A percentile compares a stretch with the other conserved stretches of the same genome.
phyloP scores from a whole-genome alignment of 1,140 invertebrate species.

The Leptoteleia sp. region DNA sequence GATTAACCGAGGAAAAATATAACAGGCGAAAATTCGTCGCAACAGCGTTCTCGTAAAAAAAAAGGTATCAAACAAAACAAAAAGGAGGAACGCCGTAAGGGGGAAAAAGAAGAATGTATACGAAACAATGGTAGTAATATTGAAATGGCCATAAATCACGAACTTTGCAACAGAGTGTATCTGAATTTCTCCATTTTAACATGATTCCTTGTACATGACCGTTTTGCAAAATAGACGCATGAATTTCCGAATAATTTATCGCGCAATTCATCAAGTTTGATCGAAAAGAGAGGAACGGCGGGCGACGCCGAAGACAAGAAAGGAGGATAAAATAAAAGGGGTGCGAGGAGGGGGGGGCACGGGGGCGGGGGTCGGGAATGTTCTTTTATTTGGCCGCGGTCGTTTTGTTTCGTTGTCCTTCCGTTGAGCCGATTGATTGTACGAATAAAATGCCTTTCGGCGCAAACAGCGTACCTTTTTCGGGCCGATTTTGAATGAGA shows the following conservation, averaged over 20 bases:
- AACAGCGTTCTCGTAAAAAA: constrained; percentile 37
- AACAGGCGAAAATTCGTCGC: constrained; percentile 64
- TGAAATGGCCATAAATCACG: constrained; percentile 59
- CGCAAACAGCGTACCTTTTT: constrained; percentile 28
- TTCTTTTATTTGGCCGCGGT: too few relatives aligned
- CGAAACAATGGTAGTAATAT: constrained; percentile 60
- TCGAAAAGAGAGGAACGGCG: constrained; percentile 17
- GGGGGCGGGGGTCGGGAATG: neutral
- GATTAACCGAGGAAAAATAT: constrained; percentile 67
- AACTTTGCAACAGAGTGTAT: constrained; percentile 41
- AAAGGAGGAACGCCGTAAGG: neutral
- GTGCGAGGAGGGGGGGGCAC: neutral
- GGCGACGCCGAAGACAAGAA: too few relatives aligned
- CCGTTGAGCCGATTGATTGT: constrained; percentile 35
- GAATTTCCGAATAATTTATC: constrained; percentile 55
- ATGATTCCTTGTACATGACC: constrained; percentile 60
- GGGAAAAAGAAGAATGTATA: constrained; percentile 34
- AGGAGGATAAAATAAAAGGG: too few relatives aligned
- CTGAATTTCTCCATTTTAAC: constrained; percentile 61
- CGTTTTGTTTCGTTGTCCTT: constrained; percentile 29
- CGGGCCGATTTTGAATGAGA: constrained; percentile 18
- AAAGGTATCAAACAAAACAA: constrained; percentile 20
- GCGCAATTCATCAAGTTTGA: constrained; percentile 51
- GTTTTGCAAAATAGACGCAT: constrained; percentile 54
- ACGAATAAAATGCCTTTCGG: constrained; percentile 22